A percentile compares a stretch with the other conserved stretches of the same genome.
These are phyloP conservation scores for Rosalia funebris DNA, from an alignment of 2,888 invertebrate species.

Conservation along the genomic window DNA sequence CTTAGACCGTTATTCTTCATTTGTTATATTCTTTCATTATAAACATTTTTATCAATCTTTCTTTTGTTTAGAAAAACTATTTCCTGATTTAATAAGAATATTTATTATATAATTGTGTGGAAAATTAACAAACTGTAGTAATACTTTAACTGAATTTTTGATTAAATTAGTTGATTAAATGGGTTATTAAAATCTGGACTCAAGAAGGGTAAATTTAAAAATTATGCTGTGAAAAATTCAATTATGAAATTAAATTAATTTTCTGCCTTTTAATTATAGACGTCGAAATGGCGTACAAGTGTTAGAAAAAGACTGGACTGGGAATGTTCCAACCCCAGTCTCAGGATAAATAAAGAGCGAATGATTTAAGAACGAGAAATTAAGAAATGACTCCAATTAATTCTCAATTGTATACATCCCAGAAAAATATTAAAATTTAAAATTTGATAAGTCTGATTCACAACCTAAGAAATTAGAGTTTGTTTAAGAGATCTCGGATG, in stretches of 20 bases:
- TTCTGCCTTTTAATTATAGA: slow-evolving; percentile 63
- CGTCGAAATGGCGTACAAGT: slow-evolving; percentile 61
- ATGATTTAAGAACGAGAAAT: slow-evolving; percentile 44
- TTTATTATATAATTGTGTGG: too few relatives aligned
- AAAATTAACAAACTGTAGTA: too few relatives aligned
- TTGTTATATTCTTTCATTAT: too few relatives aligned
- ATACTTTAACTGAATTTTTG: slow-evolving; percentile 14
- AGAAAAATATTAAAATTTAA: slow-evolving; percentile 63
- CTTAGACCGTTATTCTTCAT: too few relatives aligned
- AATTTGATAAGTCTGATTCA: slow-evolving; percentile 48
- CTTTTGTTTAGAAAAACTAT: too few relatives aligned
- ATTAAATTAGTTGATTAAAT: slow-evolving; percentile 32
- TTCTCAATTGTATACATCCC: slow-evolving; percentile 63
- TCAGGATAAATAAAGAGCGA: slow-evolving; percentile 40
- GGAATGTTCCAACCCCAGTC: slow-evolving; percentile 26
- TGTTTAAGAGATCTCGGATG: slow-evolving; percentile 5
- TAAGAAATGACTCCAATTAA: slow-evolving; percentile 65
- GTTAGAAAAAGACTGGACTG: slow-evolving; percentile 54
- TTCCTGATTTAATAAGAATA: too few relatives aligned
- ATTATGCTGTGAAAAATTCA: slow-evolving; percentile 60
- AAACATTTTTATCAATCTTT: too few relatives aligned
- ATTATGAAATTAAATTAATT: slow-evolving; percentile 65
- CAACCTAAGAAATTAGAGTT: slow-evolving; percentile 24
- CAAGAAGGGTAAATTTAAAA: slow-evolving; percentile 43
- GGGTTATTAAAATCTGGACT: slow-evolving; percentile 42